Percentiles rank a stretch among this genome's conserved stretches.
These are phyloP conservation scores for Mythimna albipuncta DNA, from an alignment of 2,888 invertebrate species.

Conservation along the genomic window DNA sequence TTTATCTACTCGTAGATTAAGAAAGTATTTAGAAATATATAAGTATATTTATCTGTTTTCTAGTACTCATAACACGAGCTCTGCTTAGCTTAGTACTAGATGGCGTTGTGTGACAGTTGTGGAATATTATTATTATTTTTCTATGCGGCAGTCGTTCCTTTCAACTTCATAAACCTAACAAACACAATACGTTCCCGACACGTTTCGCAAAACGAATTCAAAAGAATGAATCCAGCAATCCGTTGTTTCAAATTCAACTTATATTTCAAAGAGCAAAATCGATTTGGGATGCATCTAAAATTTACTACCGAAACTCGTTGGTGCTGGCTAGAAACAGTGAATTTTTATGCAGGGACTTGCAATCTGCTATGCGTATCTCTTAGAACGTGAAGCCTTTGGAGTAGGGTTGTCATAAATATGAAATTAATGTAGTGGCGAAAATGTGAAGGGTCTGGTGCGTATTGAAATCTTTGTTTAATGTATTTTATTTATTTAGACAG, in stretches of 20 bases:
- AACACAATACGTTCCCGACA: conserved; percentile 17
- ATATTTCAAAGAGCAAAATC: conserved; percentile 47
- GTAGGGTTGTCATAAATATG: conserved; percentile 26
- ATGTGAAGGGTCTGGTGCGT: too few species aligned
- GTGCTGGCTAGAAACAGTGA: background rate
- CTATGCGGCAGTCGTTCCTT: background rate
- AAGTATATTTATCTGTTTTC: too few species aligned
- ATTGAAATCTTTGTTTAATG: too few species aligned
- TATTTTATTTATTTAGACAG: too few species aligned
- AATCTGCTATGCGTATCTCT: conserved; percentile 46
- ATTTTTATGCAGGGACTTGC: conserved; percentile 43
- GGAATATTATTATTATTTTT: background rate
- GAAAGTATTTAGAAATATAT: too few species aligned
- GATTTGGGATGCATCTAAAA: conserved; percentile 39
- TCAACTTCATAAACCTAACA: background rate
- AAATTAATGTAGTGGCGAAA: background rate
- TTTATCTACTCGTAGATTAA: too few species aligned
- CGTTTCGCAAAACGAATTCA: conserved; percentile 31
- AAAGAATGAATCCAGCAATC: conserved; percentile 46
- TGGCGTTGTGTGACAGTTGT: too few species aligned
- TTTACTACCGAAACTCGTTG: conserved; percentile 36
- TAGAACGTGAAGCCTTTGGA: conserved; percentile 17
- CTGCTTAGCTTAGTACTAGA: too few species aligned
- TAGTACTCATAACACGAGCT: too few species aligned
- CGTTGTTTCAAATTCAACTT: conserved; percentile 39